These are phyloP conservation scores for Agrenia bidenticulata DNA, from an alignment of 2,888 invertebrate genomes.

Conservation along the genomic window DNA sequence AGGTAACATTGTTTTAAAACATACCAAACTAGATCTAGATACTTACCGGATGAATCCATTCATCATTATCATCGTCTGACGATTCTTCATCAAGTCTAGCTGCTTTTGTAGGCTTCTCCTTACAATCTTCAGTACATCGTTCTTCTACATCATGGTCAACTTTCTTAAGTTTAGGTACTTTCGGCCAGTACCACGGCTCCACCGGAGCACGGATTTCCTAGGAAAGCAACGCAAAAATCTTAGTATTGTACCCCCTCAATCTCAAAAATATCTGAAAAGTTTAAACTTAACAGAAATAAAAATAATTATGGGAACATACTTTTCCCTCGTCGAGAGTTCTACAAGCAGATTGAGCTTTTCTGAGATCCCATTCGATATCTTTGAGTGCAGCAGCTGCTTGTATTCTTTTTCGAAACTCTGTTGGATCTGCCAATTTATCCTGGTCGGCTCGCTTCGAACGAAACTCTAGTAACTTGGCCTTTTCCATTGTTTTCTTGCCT, in stretches of 20 bases:
- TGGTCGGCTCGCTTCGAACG: neutral
- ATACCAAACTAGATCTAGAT: constrained; percentile 54
- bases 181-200: constrained; percentile 65
- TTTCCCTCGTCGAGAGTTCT: constrained; percentile 62
- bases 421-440: constrained; percentile 52
- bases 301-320: constrained; percentile 55
- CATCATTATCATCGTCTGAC: constrained; percentile 30
- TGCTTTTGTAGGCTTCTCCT: constrained; percentile 54
- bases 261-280: too few relatives aligned
- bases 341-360: constrained; percentile 62
- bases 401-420: constrained; percentile 61
- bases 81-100: constrained; percentile 56
- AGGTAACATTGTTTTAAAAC: too few relatives aligned
- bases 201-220: constrained; percentile 56
- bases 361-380: constrained; percentile 58
- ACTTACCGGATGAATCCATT: neutral
- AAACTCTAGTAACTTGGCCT: constrained; percentile 53
- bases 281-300: constrained; percentile 3
- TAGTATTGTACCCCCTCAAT: too few relatives aligned
- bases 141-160: neutral
- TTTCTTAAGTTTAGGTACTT: constrained; percentile 21
- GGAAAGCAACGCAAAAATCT: too few relatives aligned
- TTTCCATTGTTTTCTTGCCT: constrained; percentile 53
- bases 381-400: constrained; percentile 60
- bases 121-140: too few relatives aligned